Conservation (phyloP, 2,113 vertebrate genomes). For the Paramormyrops kingsleyae region DNA sequence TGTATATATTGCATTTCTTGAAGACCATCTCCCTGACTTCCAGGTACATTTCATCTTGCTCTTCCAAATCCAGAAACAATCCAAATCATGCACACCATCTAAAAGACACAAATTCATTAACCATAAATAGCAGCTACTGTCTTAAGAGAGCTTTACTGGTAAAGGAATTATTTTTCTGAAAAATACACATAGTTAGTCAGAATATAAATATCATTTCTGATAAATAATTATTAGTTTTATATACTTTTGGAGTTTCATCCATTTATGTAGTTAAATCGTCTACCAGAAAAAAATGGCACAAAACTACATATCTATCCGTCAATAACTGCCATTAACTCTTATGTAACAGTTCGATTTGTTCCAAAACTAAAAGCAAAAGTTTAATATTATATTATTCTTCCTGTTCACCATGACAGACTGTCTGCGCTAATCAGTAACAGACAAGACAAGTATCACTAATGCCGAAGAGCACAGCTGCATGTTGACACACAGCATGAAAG, state of each 20-base stretch:
- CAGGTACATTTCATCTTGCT: conserved; percentile 33
- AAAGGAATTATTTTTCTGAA: not conserved
- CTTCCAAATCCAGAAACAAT: conserved; percentile 35
- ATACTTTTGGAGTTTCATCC: not conserved
- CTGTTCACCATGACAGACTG: not conserved
- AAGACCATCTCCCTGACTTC: conserved; percentile 31
- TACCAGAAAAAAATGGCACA: not conserved
- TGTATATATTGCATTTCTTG: conserved; percentile 27
- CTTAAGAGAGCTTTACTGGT: not conserved
- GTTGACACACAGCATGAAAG: not conserved
- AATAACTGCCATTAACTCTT: not conserved
- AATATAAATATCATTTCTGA: not conserved
- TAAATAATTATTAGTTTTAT: not conserved
- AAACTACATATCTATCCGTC: not conserved
- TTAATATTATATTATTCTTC: not conserved
- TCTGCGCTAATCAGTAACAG: not conserved
- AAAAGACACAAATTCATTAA: conserved; percentile 15
- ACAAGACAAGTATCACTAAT: not conserved
- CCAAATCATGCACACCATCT: conserved; percentile 46
- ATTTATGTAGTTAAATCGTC: not conserved
- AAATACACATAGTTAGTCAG: not conserved
- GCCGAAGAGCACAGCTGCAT: not conserved
- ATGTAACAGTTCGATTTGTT: not conserved
- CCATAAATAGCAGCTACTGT: not conserved
- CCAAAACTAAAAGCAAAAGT: not conserved